Percentiles rank a stretch among this genome's conserved stretches.
These are phyloP conservation scores for Heliconius melpomene DNA, from an alignment of 1,140 invertebrate genomes.

Conservation along the genomic window DNA sequence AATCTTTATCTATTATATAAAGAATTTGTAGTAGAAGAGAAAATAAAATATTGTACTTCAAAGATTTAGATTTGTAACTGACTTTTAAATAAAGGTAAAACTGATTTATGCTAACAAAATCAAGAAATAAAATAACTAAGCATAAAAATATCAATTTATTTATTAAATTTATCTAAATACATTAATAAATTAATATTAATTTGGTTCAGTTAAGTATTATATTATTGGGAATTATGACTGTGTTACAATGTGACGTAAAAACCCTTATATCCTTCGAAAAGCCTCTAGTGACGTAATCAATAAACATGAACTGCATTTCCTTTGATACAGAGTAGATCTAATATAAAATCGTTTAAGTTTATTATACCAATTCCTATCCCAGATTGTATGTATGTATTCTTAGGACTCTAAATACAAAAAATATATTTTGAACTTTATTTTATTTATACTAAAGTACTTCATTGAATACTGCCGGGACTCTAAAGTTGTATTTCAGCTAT, in stretches of 20 bases:
- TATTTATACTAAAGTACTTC: not conserved
- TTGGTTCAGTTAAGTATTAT: not conserved
- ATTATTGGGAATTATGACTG: not conserved
- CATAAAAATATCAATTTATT: no score
- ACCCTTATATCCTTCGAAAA: not conserved
- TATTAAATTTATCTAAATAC: no score
- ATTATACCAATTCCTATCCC: not conserved
- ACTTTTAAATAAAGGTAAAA: no score
- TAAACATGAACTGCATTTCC: conserved; percentile 2
- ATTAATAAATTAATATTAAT: no score
- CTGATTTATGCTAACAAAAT: no score
- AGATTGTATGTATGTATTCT: not conserved
- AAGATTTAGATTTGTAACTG: no score
- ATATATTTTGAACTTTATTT: not conserved
- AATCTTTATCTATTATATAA: no score
- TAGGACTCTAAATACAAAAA: not conserved
- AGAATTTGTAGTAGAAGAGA: no score
- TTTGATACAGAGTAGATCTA: not conserved
- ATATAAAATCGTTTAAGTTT: conserved; percentile 3
- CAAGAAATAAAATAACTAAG: no score
- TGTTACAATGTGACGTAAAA: not conserved
- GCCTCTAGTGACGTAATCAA: not conserved
- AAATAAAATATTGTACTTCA: no score
- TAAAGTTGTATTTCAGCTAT: conserved; percentile 12
- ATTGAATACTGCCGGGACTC: not conserved